A percentile compares a stretch with the other conserved stretches of the same genome.
phyloP scores from a whole-genome alignment of 2,113 vertebrate species.

The Oreochromis tanganicae region DNA sequence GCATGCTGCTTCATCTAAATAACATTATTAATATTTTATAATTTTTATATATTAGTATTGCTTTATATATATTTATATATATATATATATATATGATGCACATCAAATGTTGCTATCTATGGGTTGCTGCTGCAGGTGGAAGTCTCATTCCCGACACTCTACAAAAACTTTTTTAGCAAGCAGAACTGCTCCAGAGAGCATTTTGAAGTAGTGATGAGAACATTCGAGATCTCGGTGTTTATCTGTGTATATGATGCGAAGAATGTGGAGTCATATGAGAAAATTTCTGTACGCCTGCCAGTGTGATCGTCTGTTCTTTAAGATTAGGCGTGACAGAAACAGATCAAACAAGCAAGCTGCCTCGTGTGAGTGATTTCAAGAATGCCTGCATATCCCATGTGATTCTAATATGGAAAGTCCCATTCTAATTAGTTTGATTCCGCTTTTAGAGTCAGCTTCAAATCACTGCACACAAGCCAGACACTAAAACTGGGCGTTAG shows the following conservation, averaged over 20 bases:
- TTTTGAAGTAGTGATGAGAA: background rate
- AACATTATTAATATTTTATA: background rate
- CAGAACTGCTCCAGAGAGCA: background rate
- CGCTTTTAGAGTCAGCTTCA: background rate
- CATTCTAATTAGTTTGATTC: constrained; percentile 22
- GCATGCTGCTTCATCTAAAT: background rate
- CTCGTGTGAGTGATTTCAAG: background rate
- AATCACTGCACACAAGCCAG: background rate
- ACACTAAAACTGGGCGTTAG: background rate
- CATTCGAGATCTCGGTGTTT: background rate
- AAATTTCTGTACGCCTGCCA: background rate
- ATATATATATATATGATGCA: background rate
- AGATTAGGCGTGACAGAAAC: background rate
- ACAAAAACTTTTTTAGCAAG: background rate
- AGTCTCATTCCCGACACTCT: background rate
- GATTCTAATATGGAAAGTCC: constrained; percentile 51
- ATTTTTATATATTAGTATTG: background rate
- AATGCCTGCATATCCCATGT: constrained; percentile 25
- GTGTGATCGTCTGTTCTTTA: background rate
- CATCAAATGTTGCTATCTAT: background rate
- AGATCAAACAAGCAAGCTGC: background rate
- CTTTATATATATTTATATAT: too few relatives aligned
- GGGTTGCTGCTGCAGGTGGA: background rate
- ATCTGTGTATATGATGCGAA: background rate
- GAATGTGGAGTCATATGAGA: background rate